Conservation (phyloP, 2,113 vertebrate species). For the Neofelis nebulosa region DNA sequence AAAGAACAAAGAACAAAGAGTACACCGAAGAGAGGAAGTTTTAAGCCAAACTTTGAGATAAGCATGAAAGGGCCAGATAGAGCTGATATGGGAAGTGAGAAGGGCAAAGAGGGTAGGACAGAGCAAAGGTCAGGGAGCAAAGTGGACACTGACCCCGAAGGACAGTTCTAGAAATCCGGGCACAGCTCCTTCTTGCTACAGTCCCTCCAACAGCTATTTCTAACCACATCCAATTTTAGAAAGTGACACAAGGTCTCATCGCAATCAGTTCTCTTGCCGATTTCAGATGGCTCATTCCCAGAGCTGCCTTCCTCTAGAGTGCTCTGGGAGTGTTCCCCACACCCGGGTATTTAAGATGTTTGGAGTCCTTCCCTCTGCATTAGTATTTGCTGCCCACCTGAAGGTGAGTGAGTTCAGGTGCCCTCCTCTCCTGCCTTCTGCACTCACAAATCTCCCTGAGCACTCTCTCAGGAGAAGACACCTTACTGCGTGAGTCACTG, state of each 20-base stretch:
- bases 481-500: not conserved
- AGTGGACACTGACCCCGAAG: not conserved
- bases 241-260: slow-evolving; percentile 50
- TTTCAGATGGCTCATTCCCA: not conserved
- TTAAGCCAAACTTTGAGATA: slow-evolving; percentile 8
- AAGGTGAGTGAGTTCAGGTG: not conserved
- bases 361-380: not conserved
- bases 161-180: not conserved
- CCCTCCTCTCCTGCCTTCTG: not conserved
- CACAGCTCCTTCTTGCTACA: not conserved
- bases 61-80: not conserved
- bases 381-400: not conserved
- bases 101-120: not conserved
- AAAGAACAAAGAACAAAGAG: not conserved
- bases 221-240: slow-evolving; percentile 76
- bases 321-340: not conserved
- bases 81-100: not conserved
- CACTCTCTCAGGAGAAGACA: not conserved
- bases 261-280: not conserved
- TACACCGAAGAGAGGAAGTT: not conserved
- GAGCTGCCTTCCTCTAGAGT: not conserved
- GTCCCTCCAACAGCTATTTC: slow-evolving; percentile 70
- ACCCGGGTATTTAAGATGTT: not conserved
- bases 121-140: not conserved
- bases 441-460: too few species aligned